These are phyloP conservation scores for Phyllopteryx taeniolatus DNA, from an alignment of 2,113 vertebrate species.

Conservation along the genomic window DNA sequence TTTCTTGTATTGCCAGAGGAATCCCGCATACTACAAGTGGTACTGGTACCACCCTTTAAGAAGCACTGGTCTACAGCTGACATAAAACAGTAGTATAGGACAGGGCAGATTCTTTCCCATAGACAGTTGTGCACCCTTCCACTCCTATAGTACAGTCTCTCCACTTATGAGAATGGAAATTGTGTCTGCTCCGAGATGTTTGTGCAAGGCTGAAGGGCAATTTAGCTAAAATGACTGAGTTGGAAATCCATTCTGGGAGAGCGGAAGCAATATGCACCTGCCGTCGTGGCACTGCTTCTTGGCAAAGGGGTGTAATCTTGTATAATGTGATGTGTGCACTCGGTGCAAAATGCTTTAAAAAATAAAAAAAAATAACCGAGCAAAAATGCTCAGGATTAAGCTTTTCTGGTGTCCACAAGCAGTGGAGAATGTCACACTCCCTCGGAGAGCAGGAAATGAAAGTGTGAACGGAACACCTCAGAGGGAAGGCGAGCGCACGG, in stretches of 20 bases:
- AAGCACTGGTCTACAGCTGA: neutral
- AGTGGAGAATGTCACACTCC: slow-evolving; percentile 5
- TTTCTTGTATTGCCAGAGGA: too few relatives aligned
- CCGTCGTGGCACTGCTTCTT: slow-evolving; percentile 3
- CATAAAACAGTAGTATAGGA: neutral
- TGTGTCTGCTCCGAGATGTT: slow-evolving; percentile 40
- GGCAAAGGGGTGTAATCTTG: slow-evolving; percentile 13
- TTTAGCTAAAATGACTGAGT: slow-evolving; percentile 45
- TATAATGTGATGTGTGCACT: slow-evolving; percentile 20
- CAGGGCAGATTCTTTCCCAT: neutral
- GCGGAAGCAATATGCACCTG: slow-evolving; percentile 13
- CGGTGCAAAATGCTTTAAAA: slow-evolving; percentile 7
- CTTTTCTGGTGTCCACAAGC: neutral
- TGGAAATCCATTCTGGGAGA: slow-evolving; percentile 45
- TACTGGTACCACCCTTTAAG: neutral
- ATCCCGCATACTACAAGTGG: too few relatives aligned
- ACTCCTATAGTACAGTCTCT: slow-evolving; percentile 19
- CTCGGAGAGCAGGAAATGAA: slow-evolving; percentile 27
- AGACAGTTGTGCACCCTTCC: neutral
- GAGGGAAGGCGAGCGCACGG: slow-evolving; percentile 5
- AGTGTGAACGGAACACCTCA: slow-evolving; percentile 8
- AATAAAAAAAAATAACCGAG: neutral
- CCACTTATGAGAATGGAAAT: slow-evolving; percentile 35
- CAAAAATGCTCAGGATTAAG: neutral
- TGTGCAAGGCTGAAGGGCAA: slow-evolving; percentile 45